A percentile compares a stretch with the other conserved stretches of the same genome.
These are phyloP conservation scores for Felis chaus DNA, from an alignment of 2,113 vertebrate species.

Conservation along the genomic window DNA sequence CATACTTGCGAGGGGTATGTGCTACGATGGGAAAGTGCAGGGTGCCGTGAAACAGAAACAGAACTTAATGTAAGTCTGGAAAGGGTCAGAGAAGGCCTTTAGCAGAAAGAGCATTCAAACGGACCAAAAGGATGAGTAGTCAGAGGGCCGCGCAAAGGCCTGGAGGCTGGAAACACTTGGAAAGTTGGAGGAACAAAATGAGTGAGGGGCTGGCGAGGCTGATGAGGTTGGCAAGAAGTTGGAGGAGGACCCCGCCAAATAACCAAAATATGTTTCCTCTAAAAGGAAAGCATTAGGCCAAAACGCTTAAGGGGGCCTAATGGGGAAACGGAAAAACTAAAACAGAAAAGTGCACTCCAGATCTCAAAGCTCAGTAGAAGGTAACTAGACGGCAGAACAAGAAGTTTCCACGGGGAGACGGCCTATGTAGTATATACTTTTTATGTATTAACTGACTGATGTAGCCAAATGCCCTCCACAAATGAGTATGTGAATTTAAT, in stretches of 20 bases:
- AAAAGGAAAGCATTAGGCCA: neutral
- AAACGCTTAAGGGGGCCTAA: neutral
- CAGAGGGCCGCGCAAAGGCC: neutral
- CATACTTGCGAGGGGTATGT: neutral
- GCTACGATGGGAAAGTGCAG: neutral
- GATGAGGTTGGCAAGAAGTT: neutral
- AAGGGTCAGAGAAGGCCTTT: neutral
- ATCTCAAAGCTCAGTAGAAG: neutral
- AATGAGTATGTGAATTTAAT: neutral
- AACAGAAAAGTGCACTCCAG: neutral
- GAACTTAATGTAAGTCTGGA: neutral
- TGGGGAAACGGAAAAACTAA: neutral
- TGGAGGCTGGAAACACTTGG: neutral
- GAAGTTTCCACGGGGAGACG: neutral
- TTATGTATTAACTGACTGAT: neutral
- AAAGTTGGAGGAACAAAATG: neutral
- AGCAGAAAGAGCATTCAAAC: neutral
- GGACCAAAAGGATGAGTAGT: neutral
- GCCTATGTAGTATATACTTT: neutral
- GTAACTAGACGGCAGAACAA: neutral
- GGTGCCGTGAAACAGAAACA: neutral
- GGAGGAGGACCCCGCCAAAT: neutral
- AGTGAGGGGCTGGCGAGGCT: neutral
- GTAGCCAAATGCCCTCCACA: neutral
- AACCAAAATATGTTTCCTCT: neutral